These are phyloP conservation scores for Forbesichthys papilliferus DNA, from an alignment of 2,113 vertebrate genomes.

Conservation along the genomic window DNA sequence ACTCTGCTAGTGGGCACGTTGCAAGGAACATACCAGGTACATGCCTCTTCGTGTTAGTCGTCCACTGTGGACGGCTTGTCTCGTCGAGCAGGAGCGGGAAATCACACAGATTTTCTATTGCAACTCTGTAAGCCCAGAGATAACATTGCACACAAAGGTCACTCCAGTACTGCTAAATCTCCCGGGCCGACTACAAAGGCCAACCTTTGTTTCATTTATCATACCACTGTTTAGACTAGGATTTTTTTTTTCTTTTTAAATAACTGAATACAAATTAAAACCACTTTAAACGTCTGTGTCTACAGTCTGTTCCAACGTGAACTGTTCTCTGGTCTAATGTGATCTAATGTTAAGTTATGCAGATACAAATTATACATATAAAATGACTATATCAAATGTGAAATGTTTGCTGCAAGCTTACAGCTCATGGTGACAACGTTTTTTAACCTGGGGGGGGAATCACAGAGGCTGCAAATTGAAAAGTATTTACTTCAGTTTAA, in stretches of 20 bases:
- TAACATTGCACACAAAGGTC: background rate
- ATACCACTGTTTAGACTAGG: background rate
- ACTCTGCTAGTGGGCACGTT: constrained; percentile 89
- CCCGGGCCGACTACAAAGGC: background rate
- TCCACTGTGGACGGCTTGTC: background rate
- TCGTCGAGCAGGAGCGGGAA: background rate
- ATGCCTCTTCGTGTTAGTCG: background rate
- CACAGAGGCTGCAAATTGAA: background rate
- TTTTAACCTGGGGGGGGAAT: constrained; percentile 4
- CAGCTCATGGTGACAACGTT: constrained; percentile 3
- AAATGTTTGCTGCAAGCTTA: background rate
- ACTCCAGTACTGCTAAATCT: constrained; percentile 1
- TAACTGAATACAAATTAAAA: constrained; percentile 2
- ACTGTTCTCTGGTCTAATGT: background rate
- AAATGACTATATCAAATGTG: constrained; percentile 19
- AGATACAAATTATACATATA: constrained; percentile 29
- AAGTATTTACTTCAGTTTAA: constrained; percentile 13
- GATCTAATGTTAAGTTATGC: constrained; percentile 7
- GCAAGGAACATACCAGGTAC: constrained; percentile 93
- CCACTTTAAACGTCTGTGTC: background rate
- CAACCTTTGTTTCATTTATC: background rate
- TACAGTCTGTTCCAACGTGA: constrained; percentile 16
- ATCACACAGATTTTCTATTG: constrained; percentile 2
- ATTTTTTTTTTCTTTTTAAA: constrained; percentile 17
- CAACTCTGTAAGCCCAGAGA: background rate